phyloP scores from a whole-genome alignment of 30 jellyfish, hydroid and myxozoan genomes.

The Clytia hemisphaerica region DNA sequence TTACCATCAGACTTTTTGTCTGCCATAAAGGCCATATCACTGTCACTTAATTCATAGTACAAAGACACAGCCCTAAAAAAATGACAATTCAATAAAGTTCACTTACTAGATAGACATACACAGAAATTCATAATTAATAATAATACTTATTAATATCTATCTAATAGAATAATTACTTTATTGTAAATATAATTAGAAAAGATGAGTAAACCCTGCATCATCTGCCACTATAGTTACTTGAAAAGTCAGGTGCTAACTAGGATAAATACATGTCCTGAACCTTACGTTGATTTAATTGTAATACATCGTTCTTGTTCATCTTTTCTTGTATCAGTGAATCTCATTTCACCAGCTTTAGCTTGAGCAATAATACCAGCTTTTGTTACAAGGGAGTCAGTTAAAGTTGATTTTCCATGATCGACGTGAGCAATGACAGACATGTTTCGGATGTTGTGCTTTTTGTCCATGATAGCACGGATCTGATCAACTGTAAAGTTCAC shows the following conservation, averaged over 20 bases:
- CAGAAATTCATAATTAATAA: background rate
- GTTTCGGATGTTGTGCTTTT: slow-evolving; percentile 91
- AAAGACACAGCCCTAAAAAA: slow-evolving; percentile 87
- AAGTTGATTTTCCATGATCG: slow-evolving; percentile 98
- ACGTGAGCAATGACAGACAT: slow-evolving; percentile 99
- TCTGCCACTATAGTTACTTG: too few species aligned
- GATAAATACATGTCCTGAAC: too few species aligned
- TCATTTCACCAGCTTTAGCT: slow-evolving; percentile 99
- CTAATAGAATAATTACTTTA: background rate
- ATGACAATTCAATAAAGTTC: background rate
- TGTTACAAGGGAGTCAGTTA: slow-evolving; percentile 97
- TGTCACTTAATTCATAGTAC: slow-evolving; percentile 87
- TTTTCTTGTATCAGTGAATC: slow-evolving; percentile 98
- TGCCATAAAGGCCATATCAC: slow-evolving; percentile 62
- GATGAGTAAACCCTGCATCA: too few species aligned
- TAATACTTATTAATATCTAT: background rate
- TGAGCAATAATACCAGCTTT: slow-evolving; percentile 99
- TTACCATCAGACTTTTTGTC: slow-evolving; percentile 68
- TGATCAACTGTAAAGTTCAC: slow-evolving; percentile 81
- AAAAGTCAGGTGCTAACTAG: too few species aligned
- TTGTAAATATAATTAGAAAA: too few species aligned
- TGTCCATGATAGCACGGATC: slow-evolving; percentile 99
- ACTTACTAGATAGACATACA: background rate
- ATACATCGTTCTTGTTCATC: slow-evolving; percentile 99
- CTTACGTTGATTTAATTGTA: slow-evolving; percentile 96